phyloP scores from a whole-genome alignment of 2,888 invertebrate species.

The Mayetiola destructor region DNA sequence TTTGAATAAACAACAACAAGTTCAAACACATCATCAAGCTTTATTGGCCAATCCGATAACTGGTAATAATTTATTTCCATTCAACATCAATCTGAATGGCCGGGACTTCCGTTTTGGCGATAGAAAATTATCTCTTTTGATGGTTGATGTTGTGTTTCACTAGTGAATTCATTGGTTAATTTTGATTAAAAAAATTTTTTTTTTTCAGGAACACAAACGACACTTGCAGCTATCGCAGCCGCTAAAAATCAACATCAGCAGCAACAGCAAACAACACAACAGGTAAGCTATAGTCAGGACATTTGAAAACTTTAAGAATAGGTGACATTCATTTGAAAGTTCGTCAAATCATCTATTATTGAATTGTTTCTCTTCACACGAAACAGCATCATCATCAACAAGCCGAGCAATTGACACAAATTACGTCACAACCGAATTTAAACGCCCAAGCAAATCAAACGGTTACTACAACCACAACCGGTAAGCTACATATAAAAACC shows the following conservation, averaged over 20 bases:
- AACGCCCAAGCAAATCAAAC: constrained; percentile 16
- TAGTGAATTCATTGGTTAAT: no score
- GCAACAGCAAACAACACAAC: constrained; percentile 22
- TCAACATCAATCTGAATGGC: no score
- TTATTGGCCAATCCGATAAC: constrained; percentile 21
- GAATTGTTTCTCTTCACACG: constrained; percentile 2
- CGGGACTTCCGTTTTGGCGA: no score
- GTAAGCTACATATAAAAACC: neutral
- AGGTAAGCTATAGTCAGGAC: neutral
- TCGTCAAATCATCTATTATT: no score
- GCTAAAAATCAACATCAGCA: constrained; percentile 13
- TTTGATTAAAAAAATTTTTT: no score
- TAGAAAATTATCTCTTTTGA: no score
- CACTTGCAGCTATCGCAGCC: constrained; percentile 27
- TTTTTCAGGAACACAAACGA: constrained; percentile 4
- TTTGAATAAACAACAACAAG: constrained; percentile 22
- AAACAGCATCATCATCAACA: constrained; percentile 19
- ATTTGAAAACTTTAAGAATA: no score
- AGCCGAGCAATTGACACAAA: constrained; percentile 17
- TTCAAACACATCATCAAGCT: constrained; percentile 27
- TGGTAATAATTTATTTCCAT: no score
- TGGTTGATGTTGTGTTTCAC: no score
- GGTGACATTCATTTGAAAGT: no score
- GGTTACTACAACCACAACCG: constrained; percentile 17
- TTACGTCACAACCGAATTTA: constrained; percentile 16